phyloP scores from a whole-genome alignment of 2,888 invertebrate species.

The Tipula lateralis region DNA sequence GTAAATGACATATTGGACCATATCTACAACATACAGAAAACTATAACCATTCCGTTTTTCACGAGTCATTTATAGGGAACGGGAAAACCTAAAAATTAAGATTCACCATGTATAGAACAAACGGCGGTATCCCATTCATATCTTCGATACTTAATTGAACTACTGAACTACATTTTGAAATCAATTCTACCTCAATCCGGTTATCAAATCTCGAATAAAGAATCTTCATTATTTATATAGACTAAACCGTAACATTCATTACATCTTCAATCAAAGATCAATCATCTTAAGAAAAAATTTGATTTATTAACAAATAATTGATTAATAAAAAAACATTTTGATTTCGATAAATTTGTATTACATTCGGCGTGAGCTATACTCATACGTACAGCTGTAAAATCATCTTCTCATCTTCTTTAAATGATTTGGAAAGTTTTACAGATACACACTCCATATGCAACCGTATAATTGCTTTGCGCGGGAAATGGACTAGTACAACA shows the following conservation, averaged over 20 bases:
- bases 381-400: background rate
- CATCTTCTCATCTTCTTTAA: background rate
- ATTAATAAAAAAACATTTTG: background rate
- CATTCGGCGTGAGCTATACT: background rate
- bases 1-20: too few relatives aligned
- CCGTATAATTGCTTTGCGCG: background rate
- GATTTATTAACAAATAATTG: background rate
- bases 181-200: background rate
- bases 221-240: background rate
- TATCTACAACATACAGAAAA: too few relatives aligned
- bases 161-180: background rate
- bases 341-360: background rate
- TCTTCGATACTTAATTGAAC: background rate
- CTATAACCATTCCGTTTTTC: too few relatives aligned
- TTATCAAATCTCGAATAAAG: background rate
- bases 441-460: background rate
- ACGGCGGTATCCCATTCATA: too few relatives aligned
- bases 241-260: background rate
- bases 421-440: background rate
- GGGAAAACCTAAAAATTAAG: too few relatives aligned
- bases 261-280: background rate
- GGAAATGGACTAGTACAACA: background rate
- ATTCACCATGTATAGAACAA: too few relatives aligned
- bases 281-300: background rate
- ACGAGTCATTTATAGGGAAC: too few relatives aligned